Evolutionary conservation across 37 sponge, comb jelly and placozoan genomes (phyloP), one percentile per base, ranked within the genome.

Genomic region (Ianthella basta): DNA sequence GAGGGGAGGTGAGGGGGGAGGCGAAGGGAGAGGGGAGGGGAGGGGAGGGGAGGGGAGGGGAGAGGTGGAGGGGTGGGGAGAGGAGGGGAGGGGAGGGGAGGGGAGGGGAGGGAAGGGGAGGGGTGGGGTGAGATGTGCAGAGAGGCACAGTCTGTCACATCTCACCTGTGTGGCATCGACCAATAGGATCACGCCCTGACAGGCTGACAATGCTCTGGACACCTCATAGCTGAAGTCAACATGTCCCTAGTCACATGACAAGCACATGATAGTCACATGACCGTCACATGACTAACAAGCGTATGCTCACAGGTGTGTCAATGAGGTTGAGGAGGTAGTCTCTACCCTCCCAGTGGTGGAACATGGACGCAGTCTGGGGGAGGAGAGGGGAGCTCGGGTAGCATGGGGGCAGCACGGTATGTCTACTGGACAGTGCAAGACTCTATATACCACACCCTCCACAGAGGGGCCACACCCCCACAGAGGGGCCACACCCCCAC

Each of bases 141-240:
- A 18, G 59, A 56, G 15, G 59, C 59, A 56, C 15, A 18, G 59
- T 56, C 59, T 18, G 59, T 15, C 59, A 56, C 15, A 15, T 12
- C 73, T 37, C 73, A 95, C 96, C 92, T 96, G 94, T 57, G 89
- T 84, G 0, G 95, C 99, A 91, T 98, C 99, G 20, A 98, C 96
- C 29, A 98, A 60, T 80, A 98, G 77, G 19, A 98, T 39, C 4
- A 88, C 96, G 35, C 99, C 99, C 36, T 98, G 91, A 83, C 96
- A 96, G 12, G 97, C 95, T 23, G 95, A 82, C 72, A 98, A 82
- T 33, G 99, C 93, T 18, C 99, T 75, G 6, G 94, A 92, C 40
- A 98, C 99, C 72, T 98, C 99, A 79, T 98, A 94, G 24, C 84
- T 89, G 88, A 98, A 98, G 81, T 98, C 99, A 57, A 96, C 94